Evolutionary conservation across 2,888 invertebrate genomes (phyloP).

Genomic region (Notodonta ziczac): DNA sequence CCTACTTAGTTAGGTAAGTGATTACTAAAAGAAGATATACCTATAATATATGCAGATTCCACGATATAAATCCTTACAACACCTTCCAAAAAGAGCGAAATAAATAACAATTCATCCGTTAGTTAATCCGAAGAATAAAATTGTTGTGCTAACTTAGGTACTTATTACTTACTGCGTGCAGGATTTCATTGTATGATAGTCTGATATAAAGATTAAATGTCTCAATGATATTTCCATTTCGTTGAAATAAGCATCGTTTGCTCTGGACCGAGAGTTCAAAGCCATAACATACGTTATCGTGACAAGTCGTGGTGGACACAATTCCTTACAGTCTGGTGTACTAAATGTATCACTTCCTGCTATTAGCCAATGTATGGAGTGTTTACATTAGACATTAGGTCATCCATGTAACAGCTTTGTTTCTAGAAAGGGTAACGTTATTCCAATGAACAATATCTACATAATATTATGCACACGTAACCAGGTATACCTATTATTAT

Average conservation of each 20-base stretch:
- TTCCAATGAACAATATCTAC: not conserved
- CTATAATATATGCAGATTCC: constrained; percentile 20
- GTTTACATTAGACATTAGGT: constrained; percentile 27
- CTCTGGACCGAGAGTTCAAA: constrained; percentile 15
- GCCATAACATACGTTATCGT: not conserved
- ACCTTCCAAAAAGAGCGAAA: too few relatives aligned
- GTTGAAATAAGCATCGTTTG: constrained; percentile 21
- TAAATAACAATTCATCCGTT: too few relatives aligned
- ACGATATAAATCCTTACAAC: too few relatives aligned
- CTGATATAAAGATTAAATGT: constrained; percentile 16
- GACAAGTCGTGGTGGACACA: constrained; percentile 13
- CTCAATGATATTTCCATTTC: constrained; percentile 10
- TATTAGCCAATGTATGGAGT: constrained; percentile 33
- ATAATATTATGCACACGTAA: not conserved
- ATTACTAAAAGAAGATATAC: too few relatives aligned
- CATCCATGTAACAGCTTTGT: constrained; percentile 24
- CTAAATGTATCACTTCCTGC: constrained; percentile 39
- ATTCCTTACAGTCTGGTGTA: constrained; percentile 25
- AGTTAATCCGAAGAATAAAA: too few relatives aligned
- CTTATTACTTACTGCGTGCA: not conserved
- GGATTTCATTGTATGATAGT: constrained; percentile 16
- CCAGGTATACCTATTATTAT: too few relatives aligned
- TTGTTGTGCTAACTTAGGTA: not conserved
- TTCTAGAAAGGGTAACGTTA: constrained; percentile 20
- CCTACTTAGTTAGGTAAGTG: too few relatives aligned